Percentiles rank a stretch among this genome's conserved stretches.
Conservation (phyloP, 2,797 vertebrate genomes). For the Pangasius sanitwongsei region DNA sequence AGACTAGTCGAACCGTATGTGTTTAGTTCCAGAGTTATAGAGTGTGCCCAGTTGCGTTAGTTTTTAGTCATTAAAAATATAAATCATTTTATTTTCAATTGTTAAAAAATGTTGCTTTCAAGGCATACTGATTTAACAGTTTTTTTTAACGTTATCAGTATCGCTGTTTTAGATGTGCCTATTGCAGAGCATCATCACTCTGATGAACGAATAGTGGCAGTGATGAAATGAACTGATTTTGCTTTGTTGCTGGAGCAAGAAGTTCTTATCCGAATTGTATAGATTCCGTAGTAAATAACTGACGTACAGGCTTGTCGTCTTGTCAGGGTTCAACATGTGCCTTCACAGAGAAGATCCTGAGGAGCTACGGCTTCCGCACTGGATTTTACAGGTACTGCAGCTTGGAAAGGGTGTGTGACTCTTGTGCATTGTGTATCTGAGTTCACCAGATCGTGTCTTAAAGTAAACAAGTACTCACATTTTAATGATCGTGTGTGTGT, state of each 20-base stretch:
- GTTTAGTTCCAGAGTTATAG: not conserved
- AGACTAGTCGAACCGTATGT: not conserved
- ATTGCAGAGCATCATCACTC: not conserved
- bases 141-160: not conserved
- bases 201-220: not conserved
- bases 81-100: not conserved
- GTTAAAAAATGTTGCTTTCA: not conserved
- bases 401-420: not conserved
- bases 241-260: not conserved
- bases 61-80: not conserved
- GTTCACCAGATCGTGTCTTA: not conserved
- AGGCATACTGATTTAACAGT: not conserved
- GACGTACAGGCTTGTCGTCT: not conserved
- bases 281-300: not conserved
- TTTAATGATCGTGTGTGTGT: not conserved
- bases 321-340: slow-evolving; percentile 90
- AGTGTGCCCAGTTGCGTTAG: not conserved
- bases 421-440: not conserved
- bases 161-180: not conserved
- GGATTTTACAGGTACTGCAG: slow-evolving; percentile 90
- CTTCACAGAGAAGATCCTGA: slow-evolving; percentile 90
- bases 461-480: not conserved
- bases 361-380: slow-evolving; percentile 86
- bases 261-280: not conserved
- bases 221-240: not conserved